These are phyloP conservation scores for Nothura maculosa DNA, from an alignment of 2,797 vertebrate species.

Conservation along the genomic window DNA sequence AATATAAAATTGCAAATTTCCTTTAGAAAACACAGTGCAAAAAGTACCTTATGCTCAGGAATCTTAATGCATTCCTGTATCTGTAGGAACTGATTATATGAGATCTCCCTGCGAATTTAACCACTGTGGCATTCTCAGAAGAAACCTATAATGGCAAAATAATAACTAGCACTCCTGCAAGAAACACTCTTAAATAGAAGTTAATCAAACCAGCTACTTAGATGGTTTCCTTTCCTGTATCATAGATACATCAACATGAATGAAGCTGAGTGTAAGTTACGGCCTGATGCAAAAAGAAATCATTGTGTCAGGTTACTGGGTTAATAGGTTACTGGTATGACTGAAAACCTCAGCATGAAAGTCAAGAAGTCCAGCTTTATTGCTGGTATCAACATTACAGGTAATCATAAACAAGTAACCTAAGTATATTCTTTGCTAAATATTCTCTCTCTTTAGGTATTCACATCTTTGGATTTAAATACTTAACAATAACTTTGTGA, in stretches of 20 bases:
- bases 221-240: not conserved
- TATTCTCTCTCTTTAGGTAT: not conserved
- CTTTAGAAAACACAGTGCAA: not conserved
- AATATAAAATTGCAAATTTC: not conserved
- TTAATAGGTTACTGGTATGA: rapidly evolving
- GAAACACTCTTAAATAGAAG: not conserved
- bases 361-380: no score
- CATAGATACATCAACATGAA: not conserved
- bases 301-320: no score
- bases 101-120: not conserved
- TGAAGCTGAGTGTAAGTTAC: not conserved
- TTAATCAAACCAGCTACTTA: not conserved
- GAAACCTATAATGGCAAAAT: not conserved
- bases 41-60: not conserved
- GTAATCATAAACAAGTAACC: not conserved
- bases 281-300: not conserved
- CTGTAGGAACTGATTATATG: not conserved
- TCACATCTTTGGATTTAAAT: not conserved
- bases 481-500: not conserved
- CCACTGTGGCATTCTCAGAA: not conserved
- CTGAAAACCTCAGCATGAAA: not conserved
- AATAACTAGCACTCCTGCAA: not conserved
- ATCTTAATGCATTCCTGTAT: not conserved
- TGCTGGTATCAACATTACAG: not conserved
- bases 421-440: not conserved